Conservation (phyloP, 1,140 invertebrate genomes). For the Cherax destructor region DNA sequence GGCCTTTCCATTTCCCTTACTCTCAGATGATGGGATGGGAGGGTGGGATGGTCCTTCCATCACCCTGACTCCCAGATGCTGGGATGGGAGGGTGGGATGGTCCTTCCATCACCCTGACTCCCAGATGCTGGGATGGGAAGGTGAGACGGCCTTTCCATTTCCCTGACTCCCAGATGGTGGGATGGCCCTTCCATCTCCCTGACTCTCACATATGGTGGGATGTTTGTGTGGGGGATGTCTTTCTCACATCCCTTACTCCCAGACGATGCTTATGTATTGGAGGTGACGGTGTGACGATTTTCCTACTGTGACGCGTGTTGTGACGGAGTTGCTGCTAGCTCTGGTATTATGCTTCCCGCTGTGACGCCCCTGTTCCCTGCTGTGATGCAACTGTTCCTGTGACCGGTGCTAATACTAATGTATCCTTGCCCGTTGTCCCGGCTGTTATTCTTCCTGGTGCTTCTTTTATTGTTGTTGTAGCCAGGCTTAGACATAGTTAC, state of each 20-base stretch:
- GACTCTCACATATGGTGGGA: neutral
- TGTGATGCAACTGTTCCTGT: neutral
- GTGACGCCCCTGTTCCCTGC: neutral
- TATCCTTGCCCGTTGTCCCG: too few relatives aligned
- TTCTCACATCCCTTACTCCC: neutral
- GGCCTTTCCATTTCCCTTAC: too few relatives aligned
- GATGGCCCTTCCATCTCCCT: neutral
- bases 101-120: neutral
- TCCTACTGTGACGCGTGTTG: neutral
- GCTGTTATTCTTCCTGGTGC: too few relatives aligned
- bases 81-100: constrained; percentile 29
- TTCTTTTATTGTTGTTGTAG: too few relatives aligned
- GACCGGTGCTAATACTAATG: too few relatives aligned
- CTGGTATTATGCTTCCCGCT: neutral
- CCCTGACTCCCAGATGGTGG: neutral
- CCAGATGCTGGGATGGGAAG: neutral
- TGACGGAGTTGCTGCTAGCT: neutral
- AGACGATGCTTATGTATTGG: neutral
- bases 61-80: neutral
- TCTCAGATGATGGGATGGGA: too few relatives aligned
- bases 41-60: neutral
- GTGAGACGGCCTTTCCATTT: neutral
- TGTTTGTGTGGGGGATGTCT: neutral
- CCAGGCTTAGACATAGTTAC: too few relatives aligned
- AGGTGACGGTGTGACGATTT: neutral